Evolutionary conservation across 2,797 vertebrate species (phyloP), one percentile per base, ranked within the genome.

Genomic region (Adelosebastes latens): DNA sequence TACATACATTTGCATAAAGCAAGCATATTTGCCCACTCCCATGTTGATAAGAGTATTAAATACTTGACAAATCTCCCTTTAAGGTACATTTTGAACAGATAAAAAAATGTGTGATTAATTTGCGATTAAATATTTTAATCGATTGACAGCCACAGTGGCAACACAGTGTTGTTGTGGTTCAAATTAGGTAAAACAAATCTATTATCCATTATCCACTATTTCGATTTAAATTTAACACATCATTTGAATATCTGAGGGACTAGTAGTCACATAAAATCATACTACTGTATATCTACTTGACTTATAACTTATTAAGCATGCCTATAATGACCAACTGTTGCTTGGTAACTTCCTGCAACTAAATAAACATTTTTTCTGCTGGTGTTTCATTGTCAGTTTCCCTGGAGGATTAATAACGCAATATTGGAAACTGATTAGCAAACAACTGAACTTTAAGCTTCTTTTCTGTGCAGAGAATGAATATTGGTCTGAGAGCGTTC

Each of bases 401-500:
- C n/a, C n/a, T 9, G 6, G 14, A 56, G 27, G 34, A 49, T 29
- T 32, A 42, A 34, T 3, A 52, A 53, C 65, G 8, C 46, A 42
- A 13, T 16, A 14, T 22, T 22, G 14, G 6, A 74, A 60, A n/a
- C 31, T n/a, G 4, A 31, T 27, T 8, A 24, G 14, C n/a, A 72
- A 49, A 22, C 10, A 24, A 29, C 18, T 64, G 14, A 55, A 62
- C 10, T 1, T 4, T 9, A 60, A 46, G 11, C 34, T 58, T 72
- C 5, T 61, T 88, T 61, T 87, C 78, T 87, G 32, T 49, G 34
- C 94, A 99, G 98, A 98, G 98, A 94, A 99, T 99, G 98, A 99
- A 99, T 92, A 99, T 99, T 63, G 98, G 98, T 84, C 93, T 99
- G 83, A 96, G 98, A 93, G 98, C 98, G 1, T 99, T 99, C 94